Evolutionary conservation across 2,888 invertebrate species (phyloP), one percentile per base, ranked within the genome.

Genomic region (Hyppa rectilinea): DNA sequence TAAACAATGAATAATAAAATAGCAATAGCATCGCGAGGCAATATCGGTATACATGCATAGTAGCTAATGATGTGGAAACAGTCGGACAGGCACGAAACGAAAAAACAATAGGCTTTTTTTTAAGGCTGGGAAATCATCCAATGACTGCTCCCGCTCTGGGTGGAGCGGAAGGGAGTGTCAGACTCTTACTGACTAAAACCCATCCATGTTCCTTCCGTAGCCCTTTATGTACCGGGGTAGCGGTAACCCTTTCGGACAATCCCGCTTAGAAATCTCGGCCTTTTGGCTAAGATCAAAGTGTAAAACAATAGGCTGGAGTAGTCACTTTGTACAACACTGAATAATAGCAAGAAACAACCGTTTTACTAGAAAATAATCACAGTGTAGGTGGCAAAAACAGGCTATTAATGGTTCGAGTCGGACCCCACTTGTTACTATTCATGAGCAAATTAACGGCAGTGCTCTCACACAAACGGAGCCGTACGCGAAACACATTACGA

Each of bases 351-450:
- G 92, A 94, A 92, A 93, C 87, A 90, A 91, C 91, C 91, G 92
- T 93, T 94, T 93, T 92, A 92, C 90, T 89, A 92, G 92, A 94
- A n/a, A 93, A 90, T 94, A 95, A 94, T 95, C 92, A 93, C 91
- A 89, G 92, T 90, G 90, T 92, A 85, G 90, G 89, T 91, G 85
- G 91, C 91, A 95, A 94, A 95, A 95, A 95, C 91, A 89, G 81
- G 87, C 91, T 91, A 92, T 92, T 94, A 93, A 92, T 91, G 90
- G 83, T 87, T 82, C 87, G 86, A 88, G 88, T 88, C 90, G 88
- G 86, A 87, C 86, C 80, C 87, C 86, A 88, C 89, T 91, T 88
- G 87, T 93, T 93, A 92, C 90, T 94, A 94, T 95, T 93, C 94
- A 94, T 94, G 91, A 92, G 92, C 84, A 86, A 90, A 92, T 93